Base-by-base conservation (phyloP, 2,113 vertebrate species). In the Gallinago media region DNA sequence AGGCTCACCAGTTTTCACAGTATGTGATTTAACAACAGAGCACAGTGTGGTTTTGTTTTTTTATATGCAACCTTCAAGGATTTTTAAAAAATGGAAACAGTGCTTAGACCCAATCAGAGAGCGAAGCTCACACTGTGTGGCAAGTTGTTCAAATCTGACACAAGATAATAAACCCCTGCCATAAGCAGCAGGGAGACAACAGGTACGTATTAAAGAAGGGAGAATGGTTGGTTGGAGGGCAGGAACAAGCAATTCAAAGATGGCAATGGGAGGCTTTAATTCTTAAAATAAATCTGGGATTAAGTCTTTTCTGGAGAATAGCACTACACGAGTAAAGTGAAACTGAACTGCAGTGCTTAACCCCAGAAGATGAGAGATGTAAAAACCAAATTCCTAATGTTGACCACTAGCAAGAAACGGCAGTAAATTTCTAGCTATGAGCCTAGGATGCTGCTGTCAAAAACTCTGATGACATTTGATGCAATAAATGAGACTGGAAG, bases 401-500 rank as follows among this genome's bases (percentile, higher is more conserved):
- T 42, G 59, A 74, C 42, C 88, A 34, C 31, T 88, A 74, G 34
- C 10, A 80, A 87, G 61, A 89, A 94, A 85, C 50, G 36, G 36
- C 65, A 65, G 10, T 70, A 61, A 34, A 52, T 77, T 94, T 65
- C 77, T 71, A 76, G 40, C 29, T 81, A 25, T 0, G 0, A 84
- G 31, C 68, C 65, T 50, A 58, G 59, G 55, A 50, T 50, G 26
- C 14, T 70, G 21, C 47, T 94, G 83, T 88, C 91, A 95, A 71
- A 95, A 89, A 61, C 55, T 66, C 78, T 68, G 72, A 63, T 88
- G 38, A 72, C 55, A 47, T 92, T 63, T 59, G 54, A 70, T 87
- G 63, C 40, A 52, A 54, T 77, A 91, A 91, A 93, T 80, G 36
- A 61, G 66, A 75, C 56, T 87, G 79, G 67, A 88, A 96, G 74